phyloP scores from a whole-genome alignment of 30 jellyfish, hydroid and myxozoan species.

The Catostylus mosaicus region DNA sequence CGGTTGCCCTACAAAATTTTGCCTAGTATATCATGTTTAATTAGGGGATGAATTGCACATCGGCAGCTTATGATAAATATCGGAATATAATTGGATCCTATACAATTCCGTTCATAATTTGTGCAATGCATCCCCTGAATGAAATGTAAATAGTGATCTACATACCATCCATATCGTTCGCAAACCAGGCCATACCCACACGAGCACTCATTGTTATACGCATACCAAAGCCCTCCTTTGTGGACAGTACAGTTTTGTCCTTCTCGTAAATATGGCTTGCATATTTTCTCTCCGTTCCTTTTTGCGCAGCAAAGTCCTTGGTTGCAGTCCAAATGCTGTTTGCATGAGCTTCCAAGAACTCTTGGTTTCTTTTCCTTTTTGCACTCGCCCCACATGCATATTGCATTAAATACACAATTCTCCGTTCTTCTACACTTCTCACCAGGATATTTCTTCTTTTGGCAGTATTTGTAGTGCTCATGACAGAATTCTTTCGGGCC shows the following conservation, averaged over 20 bases:
- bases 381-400: constrained; percentile 91
- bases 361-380: constrained; percentile 58
- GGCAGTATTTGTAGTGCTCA: constrained; percentile 79
- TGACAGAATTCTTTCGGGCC: constrained; percentile 72
- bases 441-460: constrained; percentile 63
- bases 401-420: constrained; percentile 80
- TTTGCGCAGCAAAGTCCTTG: constrained; percentile 91
- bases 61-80: no score
- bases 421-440: constrained; percentile 87
- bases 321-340: constrained; percentile 81
- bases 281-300: constrained; percentile 76
- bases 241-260: constrained; percentile 82
- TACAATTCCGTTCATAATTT: no score
- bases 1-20: no score
- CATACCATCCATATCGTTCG: constrained; percentile 51
- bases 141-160: not conserved
- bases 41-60: no score
- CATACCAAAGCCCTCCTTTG: constrained; percentile 54
- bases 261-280: constrained; percentile 80
- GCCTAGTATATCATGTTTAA: no score
- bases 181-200: constrained; percentile 92
- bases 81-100: no score
- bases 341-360: constrained; percentile 53
- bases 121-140: no score
- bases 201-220: constrained; percentile 72